These are phyloP conservation scores for Bombus fervidus DNA, from an alignment of 1,140 invertebrate species.

Conservation along the genomic window DNA sequence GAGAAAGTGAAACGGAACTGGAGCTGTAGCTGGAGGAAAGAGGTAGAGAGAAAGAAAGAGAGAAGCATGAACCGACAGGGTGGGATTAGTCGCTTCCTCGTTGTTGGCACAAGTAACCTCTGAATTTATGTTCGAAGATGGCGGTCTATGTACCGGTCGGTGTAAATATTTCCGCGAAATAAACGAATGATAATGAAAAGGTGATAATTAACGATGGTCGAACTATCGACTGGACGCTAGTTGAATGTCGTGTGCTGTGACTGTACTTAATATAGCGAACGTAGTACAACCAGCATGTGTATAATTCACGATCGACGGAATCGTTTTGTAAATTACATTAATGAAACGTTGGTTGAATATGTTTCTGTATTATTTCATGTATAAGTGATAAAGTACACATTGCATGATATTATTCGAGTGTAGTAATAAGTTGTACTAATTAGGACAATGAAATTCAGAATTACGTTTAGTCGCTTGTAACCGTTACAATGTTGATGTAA, in stretches of 20 bases:
- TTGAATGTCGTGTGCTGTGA: too few species aligned
- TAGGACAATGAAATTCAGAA: too few species aligned
- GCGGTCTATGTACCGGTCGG: conserved; percentile 35
- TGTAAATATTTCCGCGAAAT: conserved; percentile 38
- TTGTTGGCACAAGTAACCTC: conserved; percentile 54
- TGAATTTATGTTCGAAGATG: conserved; percentile 64
- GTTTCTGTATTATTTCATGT: not conserved
- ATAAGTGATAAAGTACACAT: too few species aligned
- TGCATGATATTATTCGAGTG: not conserved
- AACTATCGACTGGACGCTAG: too few species aligned
- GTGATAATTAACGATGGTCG: not conserved
- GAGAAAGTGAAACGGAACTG: not conserved
- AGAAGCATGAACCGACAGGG: not conserved
- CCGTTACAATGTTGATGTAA: not conserved
- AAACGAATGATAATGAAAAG: not conserved
- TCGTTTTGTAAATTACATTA: not conserved
- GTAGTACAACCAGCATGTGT: not conserved
- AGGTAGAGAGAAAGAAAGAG: not conserved
- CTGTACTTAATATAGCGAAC: not conserved
- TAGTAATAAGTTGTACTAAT: too few species aligned
- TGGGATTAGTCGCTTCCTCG: conserved; percentile 50
- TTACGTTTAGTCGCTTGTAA: not conserved
- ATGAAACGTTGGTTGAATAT: not conserved
- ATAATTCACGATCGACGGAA: not conserved
- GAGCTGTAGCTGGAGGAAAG: not conserved